These are phyloP conservation scores for Gephyroberyx darwinii DNA, from an alignment of 2,797 vertebrate species.

Conservation along the genomic window DNA sequence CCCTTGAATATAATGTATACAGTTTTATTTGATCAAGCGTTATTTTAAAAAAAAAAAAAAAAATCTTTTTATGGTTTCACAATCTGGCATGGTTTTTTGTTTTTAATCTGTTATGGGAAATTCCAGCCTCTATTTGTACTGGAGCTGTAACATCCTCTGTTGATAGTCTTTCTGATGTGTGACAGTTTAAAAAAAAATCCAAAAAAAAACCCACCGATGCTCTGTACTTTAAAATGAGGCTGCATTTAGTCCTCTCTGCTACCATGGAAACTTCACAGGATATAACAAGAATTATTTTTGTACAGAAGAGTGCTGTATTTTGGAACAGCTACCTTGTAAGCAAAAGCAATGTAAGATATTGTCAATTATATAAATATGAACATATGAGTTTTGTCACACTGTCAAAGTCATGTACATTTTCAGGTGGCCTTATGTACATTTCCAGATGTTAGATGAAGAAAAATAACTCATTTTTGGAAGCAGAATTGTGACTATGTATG, in stretches of 20 bases:
- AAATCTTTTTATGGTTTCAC: slow-evolving; percentile 92
- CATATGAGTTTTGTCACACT: slow-evolving; percentile 98
- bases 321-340: slow-evolving; percentile 94
- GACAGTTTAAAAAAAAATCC: slow-evolving; percentile 74
- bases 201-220: slow-evolving; percentile 77
- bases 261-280: slow-evolving; percentile 90
- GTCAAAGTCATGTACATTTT: slow-evolving; percentile 99
- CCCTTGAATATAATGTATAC: slow-evolving; percentile 98
- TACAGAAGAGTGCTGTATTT: slow-evolving; percentile 99
- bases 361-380: slow-evolving; percentile 98
- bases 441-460: slow-evolving; percentile 91
- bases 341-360: slow-evolving; percentile 99
- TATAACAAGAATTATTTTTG: slow-evolving; percentile 93
- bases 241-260: slow-evolving; percentile 84
- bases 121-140: slow-evolving; percentile 93
- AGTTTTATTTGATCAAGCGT: slow-evolving; percentile 95
- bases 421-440: slow-evolving; percentile 99
- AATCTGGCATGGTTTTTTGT: slow-evolving; percentile 86
- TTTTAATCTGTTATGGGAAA: slow-evolving; percentile 92
- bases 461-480: slow-evolving; percentile 90
- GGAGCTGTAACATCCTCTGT: slow-evolving; percentile 89
- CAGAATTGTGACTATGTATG: slow-evolving; percentile 99
- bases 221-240: slow-evolving; percentile 82
- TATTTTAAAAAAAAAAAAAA: slow-evolving; percentile 86
- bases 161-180: slow-evolving; percentile 88